These are phyloP conservation scores for Eretmocerus hayati DNA, from an alignment of 2,888 invertebrate species.

Conservation along the genomic window DNA sequence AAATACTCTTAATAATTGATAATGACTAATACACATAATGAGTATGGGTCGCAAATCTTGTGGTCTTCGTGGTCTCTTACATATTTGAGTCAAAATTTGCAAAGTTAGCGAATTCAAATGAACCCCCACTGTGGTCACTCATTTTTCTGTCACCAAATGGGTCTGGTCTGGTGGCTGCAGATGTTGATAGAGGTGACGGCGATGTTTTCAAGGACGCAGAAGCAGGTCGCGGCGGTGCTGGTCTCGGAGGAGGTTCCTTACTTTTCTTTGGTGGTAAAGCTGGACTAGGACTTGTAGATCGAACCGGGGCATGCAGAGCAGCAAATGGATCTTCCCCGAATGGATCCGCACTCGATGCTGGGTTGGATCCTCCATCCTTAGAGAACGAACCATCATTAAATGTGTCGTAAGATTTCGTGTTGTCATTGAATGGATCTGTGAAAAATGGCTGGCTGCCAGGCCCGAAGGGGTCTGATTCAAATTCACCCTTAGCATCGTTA, in stretches of 20 bases:
- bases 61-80: too few relatives aligned
- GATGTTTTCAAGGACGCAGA: conserved; percentile 46
- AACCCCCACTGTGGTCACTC: conserved; percentile 32
- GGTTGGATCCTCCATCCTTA: not conserved
- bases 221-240: conserved; percentile 69
- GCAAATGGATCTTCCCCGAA: conserved; percentile 91
- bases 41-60: too few relatives aligned
- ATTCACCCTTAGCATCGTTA: not conserved
- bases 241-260: conserved; percentile 83
- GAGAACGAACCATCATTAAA: not conserved
- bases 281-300: conserved; percentile 55
- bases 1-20: too few relatives aligned
- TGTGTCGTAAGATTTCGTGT: not conserved
- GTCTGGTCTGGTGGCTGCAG: conserved; percentile 45
- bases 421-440: not conserved
- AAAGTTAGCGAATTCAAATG: conserved; percentile 67
- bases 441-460: not conserved
- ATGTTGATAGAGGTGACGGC: conserved; percentile 51
- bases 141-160: conserved; percentile 44
- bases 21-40: too few relatives aligned
- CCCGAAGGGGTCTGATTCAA: not conserved
- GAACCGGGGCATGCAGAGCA: conserved; percentile 70
- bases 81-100: conserved; percentile 76
- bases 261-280: conserved; percentile 72
- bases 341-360: conserved; percentile 54